A percentile compares a stretch with the other conserved stretches of the same genome.
Conservation (phyloP, 1,140 invertebrate species). For the Zeugodacus cucurbitae region DNA sequence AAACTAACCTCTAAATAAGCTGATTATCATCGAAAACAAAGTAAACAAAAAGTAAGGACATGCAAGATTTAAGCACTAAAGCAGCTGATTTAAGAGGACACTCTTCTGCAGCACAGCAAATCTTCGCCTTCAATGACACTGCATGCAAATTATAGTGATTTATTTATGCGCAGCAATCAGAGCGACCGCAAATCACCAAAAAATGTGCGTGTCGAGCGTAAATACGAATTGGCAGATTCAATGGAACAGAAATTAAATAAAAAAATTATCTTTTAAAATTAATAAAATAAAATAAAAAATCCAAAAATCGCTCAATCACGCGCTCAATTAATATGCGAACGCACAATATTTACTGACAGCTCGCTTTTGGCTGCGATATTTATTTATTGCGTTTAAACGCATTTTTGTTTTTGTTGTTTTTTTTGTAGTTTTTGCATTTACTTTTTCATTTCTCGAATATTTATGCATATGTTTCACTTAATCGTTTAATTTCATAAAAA, state of each 20-base stretch:
- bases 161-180: not conserved
- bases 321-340: slow-evolving; percentile 29
- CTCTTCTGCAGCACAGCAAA: not conserved
- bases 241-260: not conserved
- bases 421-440: not conserved
- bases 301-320: slow-evolving; percentile 3
- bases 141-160: not conserved
- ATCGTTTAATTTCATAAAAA: slow-evolving; percentile 27
- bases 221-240: not conserved
- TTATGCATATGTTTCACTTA: not conserved
- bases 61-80: not conserved
- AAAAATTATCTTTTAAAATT: not conserved
- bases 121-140: not conserved
- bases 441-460: not conserved
- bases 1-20: too few relatives aligned
- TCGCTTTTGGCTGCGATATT: slow-evolving; percentile 15
- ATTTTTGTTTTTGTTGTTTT: not conserved
- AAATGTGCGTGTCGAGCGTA: not conserved
- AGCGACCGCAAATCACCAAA: not conserved
- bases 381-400: not conserved
- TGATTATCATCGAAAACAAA: too few relatives aligned
- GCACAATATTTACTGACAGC: slow-evolving; percentile 1
- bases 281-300: not conserved
- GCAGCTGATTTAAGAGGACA: not conserved
- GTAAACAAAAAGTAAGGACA: too few relatives aligned